Base-by-base conservation (phyloP, 2,888 invertebrate species). In the Monoplex corrugatus region DNA sequence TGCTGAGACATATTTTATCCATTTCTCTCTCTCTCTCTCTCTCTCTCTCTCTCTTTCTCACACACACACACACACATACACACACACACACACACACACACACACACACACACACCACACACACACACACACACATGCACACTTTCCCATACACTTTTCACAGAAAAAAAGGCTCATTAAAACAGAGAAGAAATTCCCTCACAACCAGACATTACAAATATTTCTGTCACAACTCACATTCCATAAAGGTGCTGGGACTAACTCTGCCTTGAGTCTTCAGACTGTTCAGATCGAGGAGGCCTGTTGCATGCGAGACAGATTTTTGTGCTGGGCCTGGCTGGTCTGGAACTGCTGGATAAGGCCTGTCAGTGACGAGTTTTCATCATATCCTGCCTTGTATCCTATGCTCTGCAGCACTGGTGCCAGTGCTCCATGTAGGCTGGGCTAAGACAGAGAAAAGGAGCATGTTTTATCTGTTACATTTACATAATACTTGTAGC, bases 271-370 rank as follows among this genome's bases (percentile, higher is more conserved):
- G 45, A n/a, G 87, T 78, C 87, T 86, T 84, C 3, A 89, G 82
- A 8, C 32, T 45, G 68, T 86, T 86, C 38, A 86, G 86, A 35
- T 89, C 84, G 8, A 86, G 23, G 90, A 88, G 5, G 86, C 86
- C 63, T 89, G 86, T 0, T 57, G 63, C 6, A 45, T 75, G 32
- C 84, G 84, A 8, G 89, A 89, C n/a, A 83, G 82, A 44, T 45
- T 72, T 45, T 80, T 89, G 35, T 90, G 72, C 23, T 87, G 89
- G 57, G 45, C 45, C 45, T 90, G 82, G 13, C 91, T 84, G 38
- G 84, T 87, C 63, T 93, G 85, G 75, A 92, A 93, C 90, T 94
- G 94, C 32, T 92, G 91, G 10, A 93, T 90, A 10, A 94, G 89
- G 40, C 92, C 89, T 8, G 92, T 87, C 83, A 94, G 87, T 44